Percentiles rank a stretch among this genome's conserved stretches.
These are phyloP conservation scores for Selene dorsalis DNA, from an alignment of 2,797 vertebrate genomes.

Conservation along the genomic window DNA sequence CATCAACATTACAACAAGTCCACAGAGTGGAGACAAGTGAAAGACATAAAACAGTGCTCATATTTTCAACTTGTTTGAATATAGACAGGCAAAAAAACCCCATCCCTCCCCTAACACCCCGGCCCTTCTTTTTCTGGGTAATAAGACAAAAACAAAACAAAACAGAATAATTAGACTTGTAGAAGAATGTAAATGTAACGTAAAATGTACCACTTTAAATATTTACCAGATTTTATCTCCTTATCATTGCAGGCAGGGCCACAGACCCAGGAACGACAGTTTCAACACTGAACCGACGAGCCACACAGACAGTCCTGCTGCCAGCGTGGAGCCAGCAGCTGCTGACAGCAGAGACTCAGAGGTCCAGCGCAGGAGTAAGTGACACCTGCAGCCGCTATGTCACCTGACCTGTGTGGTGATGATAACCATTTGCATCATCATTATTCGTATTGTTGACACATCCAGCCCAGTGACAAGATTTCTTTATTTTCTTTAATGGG, in stretches of 20 bases:
- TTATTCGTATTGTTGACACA: background rate
- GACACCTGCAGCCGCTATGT: background rate
- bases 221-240: background rate
- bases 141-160: too few species aligned
- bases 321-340: constrained; percentile 65
- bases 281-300: constrained; percentile 77
- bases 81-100: too few species aligned
- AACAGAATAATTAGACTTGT: too few species aligned
- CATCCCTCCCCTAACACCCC: too few species aligned
- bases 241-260: constrained; percentile 68
- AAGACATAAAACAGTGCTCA: too few species aligned
- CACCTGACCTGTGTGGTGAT: background rate
- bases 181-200: too few species aligned
- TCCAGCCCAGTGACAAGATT: background rate
- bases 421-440: too few species aligned
- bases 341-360: constrained; percentile 63
- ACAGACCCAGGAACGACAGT: constrained; percentile 88
- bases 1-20: too few species aligned
- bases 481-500: too few species aligned
- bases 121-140: too few species aligned
- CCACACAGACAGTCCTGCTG: constrained; percentile 58
- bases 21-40: too few species aligned
- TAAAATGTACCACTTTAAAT: background rate
- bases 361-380: constrained; percentile 84
- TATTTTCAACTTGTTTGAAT: too few species aligned